These are phyloP conservation scores for Heliocidaris tuberculata DNA, from an alignment of 35 echinoderm and acorn worm genomes.

Conservation along the genomic window DNA sequence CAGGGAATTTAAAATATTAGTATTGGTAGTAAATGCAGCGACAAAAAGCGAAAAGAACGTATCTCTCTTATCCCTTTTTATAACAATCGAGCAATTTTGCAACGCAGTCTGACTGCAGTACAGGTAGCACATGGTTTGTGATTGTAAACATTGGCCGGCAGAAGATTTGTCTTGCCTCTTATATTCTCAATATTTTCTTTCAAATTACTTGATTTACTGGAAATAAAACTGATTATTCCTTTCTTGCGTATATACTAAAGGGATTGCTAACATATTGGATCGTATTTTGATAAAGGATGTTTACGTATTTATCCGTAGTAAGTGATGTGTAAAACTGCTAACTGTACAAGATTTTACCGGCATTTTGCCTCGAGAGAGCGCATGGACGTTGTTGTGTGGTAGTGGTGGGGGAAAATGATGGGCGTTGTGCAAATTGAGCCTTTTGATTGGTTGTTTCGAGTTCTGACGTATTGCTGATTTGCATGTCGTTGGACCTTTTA, in stretches of 20 bases:
- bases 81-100: neutral
- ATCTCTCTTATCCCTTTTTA: neutral
- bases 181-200: neutral
- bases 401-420: neutral
- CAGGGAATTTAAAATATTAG: neutral
- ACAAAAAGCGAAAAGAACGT: neutral
- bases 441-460: neutral
- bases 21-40: neutral
- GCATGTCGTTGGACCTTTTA: neutral
- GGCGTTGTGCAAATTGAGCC: conserved; percentile 9
- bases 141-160: conserved; percentile 2
- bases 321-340: neutral
- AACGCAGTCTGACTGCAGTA: neutral
- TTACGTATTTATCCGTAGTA: neutral
- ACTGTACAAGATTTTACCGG: neutral
- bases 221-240: neutral
- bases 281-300: neutral
- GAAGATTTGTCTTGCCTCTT: neutral
- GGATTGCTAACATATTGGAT: neutral
- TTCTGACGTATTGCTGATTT: neutral
- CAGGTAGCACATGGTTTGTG: neutral
- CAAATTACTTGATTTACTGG: neutral
- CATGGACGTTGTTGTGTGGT: neutral
- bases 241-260: neutral
- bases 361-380: neutral